These are phyloP conservation scores for Leptopilina clavipes DNA, from an alignment of 1,140 invertebrate genomes.

Conservation along the genomic window DNA sequence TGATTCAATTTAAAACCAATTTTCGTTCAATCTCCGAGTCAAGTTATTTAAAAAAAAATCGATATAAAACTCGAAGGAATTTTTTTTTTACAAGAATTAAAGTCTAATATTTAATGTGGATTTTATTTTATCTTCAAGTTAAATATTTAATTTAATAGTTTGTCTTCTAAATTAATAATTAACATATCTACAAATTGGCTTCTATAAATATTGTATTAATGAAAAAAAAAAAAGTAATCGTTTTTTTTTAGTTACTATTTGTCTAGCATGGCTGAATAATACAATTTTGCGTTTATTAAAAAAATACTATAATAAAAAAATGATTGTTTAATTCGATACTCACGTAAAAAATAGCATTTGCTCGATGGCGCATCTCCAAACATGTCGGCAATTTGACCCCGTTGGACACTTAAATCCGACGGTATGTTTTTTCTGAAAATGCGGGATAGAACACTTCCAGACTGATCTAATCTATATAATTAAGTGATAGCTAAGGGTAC, in stretches of 20 bases:
- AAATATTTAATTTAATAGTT: no score
- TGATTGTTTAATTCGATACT: slow-evolving; percentile 72
- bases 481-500: slow-evolving; percentile 38
- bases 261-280: neutral
- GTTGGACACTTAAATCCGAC: slow-evolving; percentile 96
- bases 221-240: neutral
- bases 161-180: no score
- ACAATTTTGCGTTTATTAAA: neutral
- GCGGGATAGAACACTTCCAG: slow-evolving; percentile 60
- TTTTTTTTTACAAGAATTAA: neutral
- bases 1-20: slow-evolving; percentile 10
- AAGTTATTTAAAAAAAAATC: neutral
- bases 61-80: neutral
- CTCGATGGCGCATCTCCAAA: slow-evolving; percentile 97
- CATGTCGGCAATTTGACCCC: slow-evolving; percentile 91
- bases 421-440: slow-evolving; percentile 94
- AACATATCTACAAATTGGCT: no score
- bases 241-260: neutral
- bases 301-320: neutral
- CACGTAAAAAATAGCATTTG: slow-evolving; percentile 98
- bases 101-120: no score
- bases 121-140: no score
- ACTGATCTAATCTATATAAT: slow-evolving; percentile 52
- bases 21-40: neutral
- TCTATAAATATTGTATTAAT: neutral